These are phyloP conservation scores for Temnothorax curvispinosus DNA, from an alignment of 1,140 invertebrate species.

Conservation along the genomic window DNA sequence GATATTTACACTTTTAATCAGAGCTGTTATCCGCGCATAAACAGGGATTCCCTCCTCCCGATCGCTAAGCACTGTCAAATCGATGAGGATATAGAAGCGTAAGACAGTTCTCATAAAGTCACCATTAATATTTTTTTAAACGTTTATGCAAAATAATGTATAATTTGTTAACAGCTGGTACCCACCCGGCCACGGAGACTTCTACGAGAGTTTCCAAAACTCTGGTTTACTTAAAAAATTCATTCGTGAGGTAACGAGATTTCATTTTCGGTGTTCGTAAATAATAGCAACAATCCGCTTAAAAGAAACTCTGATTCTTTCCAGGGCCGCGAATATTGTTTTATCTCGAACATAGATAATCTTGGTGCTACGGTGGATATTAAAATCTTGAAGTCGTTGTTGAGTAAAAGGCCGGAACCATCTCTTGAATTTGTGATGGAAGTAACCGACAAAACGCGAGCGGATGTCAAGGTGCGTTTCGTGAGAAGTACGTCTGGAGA, in stretches of 20 bases:
- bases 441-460: constrained; percentile 99
- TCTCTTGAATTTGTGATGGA: constrained; percentile 99
- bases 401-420: constrained; percentile 87
- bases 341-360: constrained; percentile 99
- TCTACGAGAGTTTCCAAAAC: constrained; percentile 98
- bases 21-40: constrained; percentile 97
- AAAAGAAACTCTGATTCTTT: constrained; percentile 16
- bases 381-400: constrained; percentile 95
- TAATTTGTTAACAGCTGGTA: constrained; percentile 92
- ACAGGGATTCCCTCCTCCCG: constrained; percentile 97
- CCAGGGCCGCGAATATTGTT: constrained; percentile 96
- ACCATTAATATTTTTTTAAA: constrained; percentile 14
- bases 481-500: background rate
- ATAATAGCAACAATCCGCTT: background rate
- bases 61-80: constrained; percentile 92
- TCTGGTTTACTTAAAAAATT: constrained; percentile 97
- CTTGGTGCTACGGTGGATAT: constrained; percentile 99
- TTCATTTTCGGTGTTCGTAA: background rate
- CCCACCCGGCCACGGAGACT: constrained; percentile 99
- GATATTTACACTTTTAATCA: constrained; percentile 99
- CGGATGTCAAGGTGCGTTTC: constrained; percentile 96
- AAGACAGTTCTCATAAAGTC: constrained; percentile 77
- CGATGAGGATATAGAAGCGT: constrained; percentile 93
- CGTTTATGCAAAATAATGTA: constrained; percentile 6
- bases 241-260: constrained; percentile 88